Evolutionary conservation across 2,797 vertebrate species (phyloP), one percentile per base, ranked within the genome.

Genomic region (Danio choprae): DNA sequence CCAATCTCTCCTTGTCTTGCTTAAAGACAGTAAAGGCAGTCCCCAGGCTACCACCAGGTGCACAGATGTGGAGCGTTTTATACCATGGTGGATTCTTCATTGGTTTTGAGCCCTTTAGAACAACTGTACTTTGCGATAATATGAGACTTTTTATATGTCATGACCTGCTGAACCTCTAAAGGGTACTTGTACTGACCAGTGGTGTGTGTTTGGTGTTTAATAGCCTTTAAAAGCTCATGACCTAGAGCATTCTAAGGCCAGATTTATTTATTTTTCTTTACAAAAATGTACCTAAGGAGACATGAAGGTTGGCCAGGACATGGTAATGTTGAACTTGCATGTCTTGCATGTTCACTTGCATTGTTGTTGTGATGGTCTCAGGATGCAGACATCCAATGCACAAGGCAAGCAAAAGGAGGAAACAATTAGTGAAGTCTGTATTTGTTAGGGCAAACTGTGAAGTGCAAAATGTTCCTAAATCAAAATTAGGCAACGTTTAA

Each of bases 1-100:
- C 83, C 73, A 69, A 77, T 71, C 74, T 56, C 60, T 81, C 67
- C 67, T 58, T 74, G 79, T 82, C 83, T 74, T 70, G 72, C 75
- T 83, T 79, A 81, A 88, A 87, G 89, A 15, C 20, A 79, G 79
- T 69, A 80, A 69, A 74, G 72, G 51, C 51, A 77, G 62, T 91
- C 87, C 91, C 91, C 82, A 5, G 83, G 80, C 84, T 75, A 71
- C 65, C 48, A 67, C 85, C 91, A 92, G 91, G 91, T 92, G 91
- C 87, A 87, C 73, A 80, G 74, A 84, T 20, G 65, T 51, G 79
- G 46, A 76, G 83, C 16, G 7, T 18, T 51, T 15, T 40, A 20
- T 48, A 50, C 72, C 70, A 22, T 74, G 64, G 48, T 46, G 43
- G 36, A 80, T 64, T 8, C 11, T 65, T 64, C 20, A 6, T 22